These are phyloP conservation scores for Pygoscelis antarcticus DNA, from an alignment of 2,113 vertebrate species.

Conservation along the genomic window DNA sequence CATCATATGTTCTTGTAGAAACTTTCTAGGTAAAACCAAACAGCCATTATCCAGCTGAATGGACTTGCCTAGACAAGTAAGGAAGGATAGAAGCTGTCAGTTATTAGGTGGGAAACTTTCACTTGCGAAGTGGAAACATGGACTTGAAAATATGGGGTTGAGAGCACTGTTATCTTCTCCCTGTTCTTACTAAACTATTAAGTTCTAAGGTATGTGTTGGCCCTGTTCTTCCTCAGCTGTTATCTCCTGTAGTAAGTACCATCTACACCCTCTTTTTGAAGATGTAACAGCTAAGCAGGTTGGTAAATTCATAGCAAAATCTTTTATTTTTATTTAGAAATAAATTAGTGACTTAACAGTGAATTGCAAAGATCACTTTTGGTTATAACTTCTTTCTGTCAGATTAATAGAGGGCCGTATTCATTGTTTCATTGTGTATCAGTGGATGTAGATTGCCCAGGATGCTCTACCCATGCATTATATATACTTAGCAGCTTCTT, in stretches of 20 bases:
- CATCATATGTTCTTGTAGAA: neutral
- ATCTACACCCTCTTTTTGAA: neutral
- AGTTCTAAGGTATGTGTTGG: neutral
- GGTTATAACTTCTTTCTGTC: neutral
- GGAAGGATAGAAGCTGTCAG: neutral
- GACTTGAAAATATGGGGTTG: neutral
- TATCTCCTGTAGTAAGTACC: neutral
- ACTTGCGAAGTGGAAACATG: neutral
- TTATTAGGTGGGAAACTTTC: neutral
- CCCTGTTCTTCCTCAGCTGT: neutral
- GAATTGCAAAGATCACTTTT: neutral
- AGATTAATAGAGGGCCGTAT: neutral
- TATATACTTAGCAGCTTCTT: neutral
- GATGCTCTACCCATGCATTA: neutral
- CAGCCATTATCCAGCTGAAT: neutral
- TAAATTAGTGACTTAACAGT: neutral
- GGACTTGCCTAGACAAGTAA: neutral
- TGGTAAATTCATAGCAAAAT: neutral
- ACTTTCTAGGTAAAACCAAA: neutral
- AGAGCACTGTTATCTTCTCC: neutral
- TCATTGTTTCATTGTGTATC: neutral
- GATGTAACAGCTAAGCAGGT: neutral
- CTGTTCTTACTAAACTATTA: neutral
- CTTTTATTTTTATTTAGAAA: neutral
- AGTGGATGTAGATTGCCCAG: neutral